Conservation (phyloP, 2,888 invertebrate genomes). For the Trachelus tabidus region DNA sequence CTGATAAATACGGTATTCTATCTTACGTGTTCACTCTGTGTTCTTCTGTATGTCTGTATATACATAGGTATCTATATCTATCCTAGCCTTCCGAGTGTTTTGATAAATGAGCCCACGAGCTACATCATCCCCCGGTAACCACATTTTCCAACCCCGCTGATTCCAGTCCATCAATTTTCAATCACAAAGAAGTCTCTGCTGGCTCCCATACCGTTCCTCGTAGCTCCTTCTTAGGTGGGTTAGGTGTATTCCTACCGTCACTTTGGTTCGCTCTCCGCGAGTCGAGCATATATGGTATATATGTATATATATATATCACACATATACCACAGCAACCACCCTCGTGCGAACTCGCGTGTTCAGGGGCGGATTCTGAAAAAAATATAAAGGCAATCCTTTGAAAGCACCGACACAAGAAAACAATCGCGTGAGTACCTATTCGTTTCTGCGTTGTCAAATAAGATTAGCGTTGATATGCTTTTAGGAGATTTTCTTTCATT, state of each 20-base stretch:
- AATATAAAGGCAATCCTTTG: constrained; percentile 6
- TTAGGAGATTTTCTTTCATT: not conserved
- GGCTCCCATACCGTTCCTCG: constrained; percentile 24
- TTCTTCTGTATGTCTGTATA: not conserved
- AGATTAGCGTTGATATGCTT: not conserved
- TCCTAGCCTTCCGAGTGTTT: constrained; percentile 39
- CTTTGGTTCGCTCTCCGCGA: not conserved
- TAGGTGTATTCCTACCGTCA: not conserved
- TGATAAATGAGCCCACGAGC: constrained; percentile 50
- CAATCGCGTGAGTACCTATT: constrained; percentile 1
- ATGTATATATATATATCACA: not conserved
- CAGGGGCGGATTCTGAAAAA: not conserved
- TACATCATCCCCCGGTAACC: constrained; percentile 29
- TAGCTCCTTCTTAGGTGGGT: constrained; percentile 26
- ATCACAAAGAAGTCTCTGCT: constrained; percentile 55
- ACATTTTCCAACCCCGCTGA: constrained; percentile 43
- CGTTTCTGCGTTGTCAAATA: not conserved
- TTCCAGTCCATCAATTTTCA: constrained; percentile 65
- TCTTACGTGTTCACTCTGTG: not conserved
- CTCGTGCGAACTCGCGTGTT: not conserved
- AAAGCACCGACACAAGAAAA: constrained; percentile 1
- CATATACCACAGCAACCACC: not conserved
- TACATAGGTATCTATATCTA: not conserved
- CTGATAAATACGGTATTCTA: not conserved
- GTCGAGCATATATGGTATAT: not conserved